Evolutionary conservation across 2,888 invertebrate genomes (phyloP), one percentile per base, ranked within the genome.

Genomic region (Drosophila gaucha): DNA sequence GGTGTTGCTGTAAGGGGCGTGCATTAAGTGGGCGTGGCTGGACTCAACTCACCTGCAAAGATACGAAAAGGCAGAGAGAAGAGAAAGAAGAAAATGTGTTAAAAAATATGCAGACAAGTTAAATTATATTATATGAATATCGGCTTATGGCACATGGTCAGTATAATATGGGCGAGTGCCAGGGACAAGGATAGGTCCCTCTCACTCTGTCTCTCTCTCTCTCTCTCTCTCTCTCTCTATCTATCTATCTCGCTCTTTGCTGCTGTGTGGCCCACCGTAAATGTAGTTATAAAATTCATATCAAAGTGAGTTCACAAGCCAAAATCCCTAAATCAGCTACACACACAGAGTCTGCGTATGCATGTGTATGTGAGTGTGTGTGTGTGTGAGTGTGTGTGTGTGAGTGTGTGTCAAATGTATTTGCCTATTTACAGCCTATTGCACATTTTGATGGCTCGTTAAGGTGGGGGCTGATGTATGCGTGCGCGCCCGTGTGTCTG

Each of bases 371-470:
- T n/a, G n/a, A n/a, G n/a, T 56, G 67, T 69, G 20, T 66, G 52
- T 57, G n/a, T n/a, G n/a, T n/a, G n/a, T n/a, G n/a, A 31, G 41
- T 59, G 50, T 50, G 20, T 43, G 8, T 55, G 43, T 57, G 57
- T 55, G 43, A 54, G 57, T 56, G 67, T 69, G 20, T 66, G 52
- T 57, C 22, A 79, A 83, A 86, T 73, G 73, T 80, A 84, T 83
- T 83, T 84, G 82, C 86, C 87, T 86, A 86, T 85, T 84, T 85
- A 86, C 82, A 86, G 85, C 78, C 85, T 87, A 83, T 84, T 86
- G 82, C 85, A 86, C 82, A 86, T 80, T 82, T 86, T 71, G 84
- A 74, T 77, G 69, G 63, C 16, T 56, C 68, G 60, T 57, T 67
- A 54, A 44, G 28, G 41, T 54, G 43, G 31, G 24, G 24, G 20